Conservation (phyloP, 1,140 invertebrate genomes). For the Drosophila grimshawi region DNA sequence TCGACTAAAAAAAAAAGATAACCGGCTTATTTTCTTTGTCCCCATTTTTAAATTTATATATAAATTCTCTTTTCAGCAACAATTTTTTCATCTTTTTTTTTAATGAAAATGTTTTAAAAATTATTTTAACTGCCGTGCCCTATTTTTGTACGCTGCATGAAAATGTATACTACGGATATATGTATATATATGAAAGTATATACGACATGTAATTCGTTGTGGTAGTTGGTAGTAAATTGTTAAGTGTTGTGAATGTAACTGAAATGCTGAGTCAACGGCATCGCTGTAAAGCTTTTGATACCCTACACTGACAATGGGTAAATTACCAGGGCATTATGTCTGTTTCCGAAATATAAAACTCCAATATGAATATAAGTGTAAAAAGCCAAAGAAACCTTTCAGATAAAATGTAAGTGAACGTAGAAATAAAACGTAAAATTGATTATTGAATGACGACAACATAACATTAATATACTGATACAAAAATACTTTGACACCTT, state of each 20-base stretch:
- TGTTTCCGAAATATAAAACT: not conserved
- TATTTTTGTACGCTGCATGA: conserved; percentile 45
- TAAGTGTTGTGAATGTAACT: conserved; percentile 73
- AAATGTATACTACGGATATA: conserved; percentile 61
- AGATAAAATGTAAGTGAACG: too few relatives aligned
- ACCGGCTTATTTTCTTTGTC: not conserved
- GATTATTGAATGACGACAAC: too few relatives aligned
- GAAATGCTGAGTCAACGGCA: conserved; percentile 60
- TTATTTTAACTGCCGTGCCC: conserved; percentile 47
- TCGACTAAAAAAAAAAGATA: conserved; percentile 19
- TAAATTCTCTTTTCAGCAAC: conserved; percentile 8
- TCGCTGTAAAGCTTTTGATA: conserved; percentile 24
- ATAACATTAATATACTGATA: too few relatives aligned
- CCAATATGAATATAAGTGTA: not conserved
- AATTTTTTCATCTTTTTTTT: conserved; percentile 36
- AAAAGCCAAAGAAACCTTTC: too few relatives aligned
- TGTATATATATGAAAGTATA: conserved; percentile 18
- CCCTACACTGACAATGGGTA: conserved; percentile 8
- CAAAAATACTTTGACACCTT: too few relatives aligned
- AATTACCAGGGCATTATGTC: not conserved
- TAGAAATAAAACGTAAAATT: too few relatives aligned
- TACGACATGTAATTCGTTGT: conserved; percentile 48
- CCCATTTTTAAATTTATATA: not conserved
- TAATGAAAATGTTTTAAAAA: conserved; percentile 57
- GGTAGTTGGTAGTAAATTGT: conserved; percentile 67